phyloP scores from a whole-genome alignment of 2,888 invertebrate genomes.

The Nowickia ferox region DNA sequence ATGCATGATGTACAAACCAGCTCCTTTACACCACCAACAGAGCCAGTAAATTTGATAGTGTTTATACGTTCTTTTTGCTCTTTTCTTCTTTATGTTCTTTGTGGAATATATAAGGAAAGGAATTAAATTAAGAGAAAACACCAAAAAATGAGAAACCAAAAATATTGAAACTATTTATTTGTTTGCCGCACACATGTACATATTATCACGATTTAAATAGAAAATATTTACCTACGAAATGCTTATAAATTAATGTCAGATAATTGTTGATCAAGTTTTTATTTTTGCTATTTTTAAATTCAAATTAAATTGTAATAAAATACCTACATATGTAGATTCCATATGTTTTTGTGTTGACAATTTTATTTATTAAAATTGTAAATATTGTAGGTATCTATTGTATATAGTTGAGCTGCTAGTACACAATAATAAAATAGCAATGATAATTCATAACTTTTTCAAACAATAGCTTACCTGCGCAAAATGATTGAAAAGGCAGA shows the following conservation, averaged over 20 bases:
- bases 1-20: slow-evolving; percentile 30
- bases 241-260: not conserved
- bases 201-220: not conserved
- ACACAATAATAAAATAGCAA: no score
- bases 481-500: no score
- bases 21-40: slow-evolving; percentile 62
- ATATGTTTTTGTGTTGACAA: not conserved
- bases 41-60: slow-evolving; percentile 53
- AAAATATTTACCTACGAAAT: not conserved
- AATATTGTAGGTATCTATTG: no score
- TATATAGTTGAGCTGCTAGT: no score
- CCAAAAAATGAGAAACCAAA: slow-evolving; percentile 14
- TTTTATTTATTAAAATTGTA: no score
- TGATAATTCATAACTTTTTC: no score
- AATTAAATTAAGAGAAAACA: slow-evolving; percentile 14
- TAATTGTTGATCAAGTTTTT: not conserved
- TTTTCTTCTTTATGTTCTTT: slow-evolving; percentile 36
- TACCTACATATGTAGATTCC: no score
- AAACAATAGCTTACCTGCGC: no score
- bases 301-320: no score
- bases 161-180: slow-evolving; percentile 1
- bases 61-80: slow-evolving; percentile 15
- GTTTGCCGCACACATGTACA: slow-evolving; percentile 11
- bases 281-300: no score
- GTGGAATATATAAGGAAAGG: slow-evolving; percentile 10